These are phyloP conservation scores for Catostylus mosaicus DNA, from an alignment of 30 jellyfish, hydroid and myxozoan genomes.

Conservation along the genomic window DNA sequence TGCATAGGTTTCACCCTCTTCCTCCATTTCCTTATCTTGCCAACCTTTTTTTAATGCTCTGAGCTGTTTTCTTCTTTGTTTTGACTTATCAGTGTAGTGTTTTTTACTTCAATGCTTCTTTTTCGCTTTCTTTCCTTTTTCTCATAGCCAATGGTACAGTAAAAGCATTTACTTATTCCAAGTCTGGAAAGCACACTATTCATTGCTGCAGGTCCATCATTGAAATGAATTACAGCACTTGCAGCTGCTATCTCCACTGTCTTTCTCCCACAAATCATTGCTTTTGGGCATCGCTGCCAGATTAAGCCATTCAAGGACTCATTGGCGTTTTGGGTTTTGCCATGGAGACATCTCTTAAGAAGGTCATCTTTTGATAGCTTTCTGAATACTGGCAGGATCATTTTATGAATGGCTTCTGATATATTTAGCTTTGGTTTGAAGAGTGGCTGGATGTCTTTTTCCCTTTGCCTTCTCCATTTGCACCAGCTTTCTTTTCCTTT, in stretches of 20 bases:
- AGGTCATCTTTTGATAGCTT: constrained; percentile 13
- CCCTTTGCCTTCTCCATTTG: not conserved
- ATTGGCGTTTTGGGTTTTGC: constrained; percentile 23
- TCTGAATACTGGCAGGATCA: not conserved
- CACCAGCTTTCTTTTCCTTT: constrained; percentile 15
- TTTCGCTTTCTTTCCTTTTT: not conserved
- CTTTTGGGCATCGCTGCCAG: constrained; percentile 27
- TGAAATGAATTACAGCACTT: not conserved
- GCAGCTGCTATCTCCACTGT: constrained; percentile 9
- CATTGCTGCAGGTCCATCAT: not conserved
- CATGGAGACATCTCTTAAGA: not conserved
- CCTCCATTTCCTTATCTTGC: not conserved
- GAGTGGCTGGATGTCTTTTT: not conserved
- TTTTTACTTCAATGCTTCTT: not conserved
- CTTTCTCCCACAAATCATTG: constrained; percentile 3
- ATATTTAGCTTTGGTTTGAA: not conserved
- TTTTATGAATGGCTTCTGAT: not conserved
- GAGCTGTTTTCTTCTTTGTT: not conserved
- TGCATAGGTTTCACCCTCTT: not conserved
- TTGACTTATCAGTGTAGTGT: not conserved
- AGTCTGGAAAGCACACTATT: not conserved
- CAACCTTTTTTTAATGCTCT: not conserved
- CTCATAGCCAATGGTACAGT: not conserved
- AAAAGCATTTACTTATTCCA: not conserved
- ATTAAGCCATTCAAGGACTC: constrained; percentile 5